phyloP scores from a whole-genome alignment of 1,140 invertebrate genomes.

The Megalopta genalis region DNA sequence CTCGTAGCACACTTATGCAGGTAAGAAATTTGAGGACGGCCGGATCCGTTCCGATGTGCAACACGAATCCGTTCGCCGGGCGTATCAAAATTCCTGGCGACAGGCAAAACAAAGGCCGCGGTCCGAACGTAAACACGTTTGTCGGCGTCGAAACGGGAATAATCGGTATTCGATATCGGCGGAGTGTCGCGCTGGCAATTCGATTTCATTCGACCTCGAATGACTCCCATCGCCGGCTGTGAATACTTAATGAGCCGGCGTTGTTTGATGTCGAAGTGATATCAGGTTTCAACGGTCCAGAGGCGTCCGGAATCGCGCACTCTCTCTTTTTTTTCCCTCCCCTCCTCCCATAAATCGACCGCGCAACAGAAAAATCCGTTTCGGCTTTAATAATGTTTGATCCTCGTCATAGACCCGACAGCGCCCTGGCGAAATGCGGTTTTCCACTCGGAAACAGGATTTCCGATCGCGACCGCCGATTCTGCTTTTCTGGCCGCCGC shows the following conservation, averaged over 20 bases:
- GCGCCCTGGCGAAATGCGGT: no score
- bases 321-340: no score
- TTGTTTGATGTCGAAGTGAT: constrained; percentile 43
- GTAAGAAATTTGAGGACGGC: background rate
- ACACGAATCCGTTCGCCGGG: background rate
- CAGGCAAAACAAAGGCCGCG: constrained; percentile 8
- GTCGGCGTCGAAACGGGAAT: constrained; percentile 36
- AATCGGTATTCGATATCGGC: constrained; percentile 46
- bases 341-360: constrained; percentile 14
- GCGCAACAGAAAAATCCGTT: background rate
- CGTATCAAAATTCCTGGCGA: constrained; percentile 14
- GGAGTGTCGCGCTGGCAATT: constrained; percentile 46
- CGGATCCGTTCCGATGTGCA: background rate
- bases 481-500: no score
- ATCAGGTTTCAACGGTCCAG: constrained; percentile 1
- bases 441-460: background rate
- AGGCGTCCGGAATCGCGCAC: background rate
- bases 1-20: no score
- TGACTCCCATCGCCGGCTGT: constrained; percentile 42
- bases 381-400: background rate
- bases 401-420: background rate
- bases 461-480: no score
- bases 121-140: constrained; percentile 41
- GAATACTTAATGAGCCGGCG: constrained; percentile 53
- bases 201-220: constrained; percentile 53